Conservation (phyloP, 2,113 vertebrate species). For the Aythya baeri region DNA sequence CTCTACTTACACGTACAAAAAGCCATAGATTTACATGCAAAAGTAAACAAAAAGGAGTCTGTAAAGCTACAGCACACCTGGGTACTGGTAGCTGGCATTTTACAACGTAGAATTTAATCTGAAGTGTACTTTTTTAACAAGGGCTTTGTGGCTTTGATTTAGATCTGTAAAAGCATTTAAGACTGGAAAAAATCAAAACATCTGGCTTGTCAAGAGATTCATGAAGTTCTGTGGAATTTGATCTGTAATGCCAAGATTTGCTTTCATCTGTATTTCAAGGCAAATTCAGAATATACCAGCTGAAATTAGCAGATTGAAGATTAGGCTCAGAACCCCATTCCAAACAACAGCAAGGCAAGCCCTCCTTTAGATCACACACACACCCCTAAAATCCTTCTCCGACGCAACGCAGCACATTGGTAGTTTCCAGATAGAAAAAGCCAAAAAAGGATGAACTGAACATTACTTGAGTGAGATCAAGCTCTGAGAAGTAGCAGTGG, state of each 20-base stretch:
- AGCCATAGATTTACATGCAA: no score
- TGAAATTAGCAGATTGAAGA: not conserved
- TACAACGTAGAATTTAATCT: not conserved
- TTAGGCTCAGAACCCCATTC: not conserved
- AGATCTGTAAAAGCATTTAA: not conserved
- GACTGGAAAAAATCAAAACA: not conserved
- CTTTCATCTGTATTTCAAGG: not conserved
- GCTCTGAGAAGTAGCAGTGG: not conserved
- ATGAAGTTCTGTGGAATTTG: rapidly evolving
- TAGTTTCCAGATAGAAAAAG: not conserved
- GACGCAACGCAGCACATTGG: rapidly evolving
- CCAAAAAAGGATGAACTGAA: not conserved
- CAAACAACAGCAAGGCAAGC: not conserved
- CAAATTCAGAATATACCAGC: not conserved
- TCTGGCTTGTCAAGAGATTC: not conserved
- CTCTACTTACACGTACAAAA: not conserved
- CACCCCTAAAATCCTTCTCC: not conserved
- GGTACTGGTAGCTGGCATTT: not conserved
- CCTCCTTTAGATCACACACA: not conserved
- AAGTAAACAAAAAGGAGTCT: not conserved
- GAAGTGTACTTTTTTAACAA: not conserved
- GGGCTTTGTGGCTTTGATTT: no score
- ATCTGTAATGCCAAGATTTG: not conserved
- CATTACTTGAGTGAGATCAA: not conserved
- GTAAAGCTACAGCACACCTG: no score